Conservation (phyloP, 2,113 vertebrate species). For the Mionectes macconnelli region DNA sequence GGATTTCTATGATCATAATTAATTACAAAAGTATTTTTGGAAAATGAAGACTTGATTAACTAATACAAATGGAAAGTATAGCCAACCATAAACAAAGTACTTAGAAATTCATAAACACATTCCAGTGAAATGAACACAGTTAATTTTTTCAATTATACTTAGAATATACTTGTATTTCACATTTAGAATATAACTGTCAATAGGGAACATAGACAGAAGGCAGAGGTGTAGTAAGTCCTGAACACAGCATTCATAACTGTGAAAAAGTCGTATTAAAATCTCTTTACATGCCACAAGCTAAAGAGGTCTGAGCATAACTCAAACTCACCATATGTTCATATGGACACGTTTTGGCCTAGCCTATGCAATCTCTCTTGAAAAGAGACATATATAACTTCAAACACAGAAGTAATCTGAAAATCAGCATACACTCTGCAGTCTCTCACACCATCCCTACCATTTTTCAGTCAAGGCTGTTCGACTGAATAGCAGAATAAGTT, state of each 20-base stretch:
- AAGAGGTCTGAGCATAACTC: not conserved
- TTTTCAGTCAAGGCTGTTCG: constrained; percentile 95
- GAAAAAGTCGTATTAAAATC: not conserved
- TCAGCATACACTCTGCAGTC: not conserved
- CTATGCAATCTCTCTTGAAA: not conserved
- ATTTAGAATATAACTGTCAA: not conserved
- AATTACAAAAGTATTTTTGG: not conserved
- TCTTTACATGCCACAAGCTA: not conserved
- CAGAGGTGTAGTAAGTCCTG: not conserved
- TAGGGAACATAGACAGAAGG: not conserved
- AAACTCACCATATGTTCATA: not conserved
- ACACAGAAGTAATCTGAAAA: not conserved
- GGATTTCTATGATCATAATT: not conserved
- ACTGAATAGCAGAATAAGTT: constrained; percentile 95
- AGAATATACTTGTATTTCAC: not conserved
- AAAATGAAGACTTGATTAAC: not conserved
- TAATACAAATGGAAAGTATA: not conserved
- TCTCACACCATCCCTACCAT: constrained; percentile 77
- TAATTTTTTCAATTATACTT: not conserved
- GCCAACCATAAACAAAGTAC: not conserved
- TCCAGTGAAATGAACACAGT: not conserved
- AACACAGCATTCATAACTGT: not conserved
- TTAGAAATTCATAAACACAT: not conserved
- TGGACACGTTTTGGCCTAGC: rapidly evolving
- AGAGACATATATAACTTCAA: not conserved